Evolutionary conservation across 2,797 vertebrate species (phyloP).

Genomic region (Phaenicophaeus curvirostris): DNA sequence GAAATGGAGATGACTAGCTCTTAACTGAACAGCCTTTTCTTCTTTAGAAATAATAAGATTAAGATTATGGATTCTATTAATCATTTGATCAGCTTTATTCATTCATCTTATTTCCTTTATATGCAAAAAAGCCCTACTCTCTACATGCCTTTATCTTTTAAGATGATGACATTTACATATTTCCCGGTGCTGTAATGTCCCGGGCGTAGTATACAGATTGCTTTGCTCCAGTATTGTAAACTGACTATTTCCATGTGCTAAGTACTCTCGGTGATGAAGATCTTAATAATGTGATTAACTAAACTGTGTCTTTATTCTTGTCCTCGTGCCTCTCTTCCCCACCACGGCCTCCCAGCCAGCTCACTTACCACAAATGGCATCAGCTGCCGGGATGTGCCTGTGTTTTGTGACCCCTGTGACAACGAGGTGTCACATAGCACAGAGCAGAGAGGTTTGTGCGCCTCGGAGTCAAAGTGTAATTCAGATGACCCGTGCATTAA

Average conservation of each 20-base stretch:
- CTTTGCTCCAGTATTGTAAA: slow-evolving; percentile 24
- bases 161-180: slow-evolving; percentile 65
- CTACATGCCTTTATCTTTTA: slow-evolving; percentile 59
- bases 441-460: not conserved
- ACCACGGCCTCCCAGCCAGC: not conserved
- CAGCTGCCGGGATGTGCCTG: not conserved
- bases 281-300: slow-evolving; percentile 58
- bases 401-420: slow-evolving; percentile 34
- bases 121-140: slow-evolving; percentile 42
- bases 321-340: not conserved
- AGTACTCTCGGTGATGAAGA: slow-evolving; percentile 50
- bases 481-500: not conserved
- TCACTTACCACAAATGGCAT: slow-evolving; percentile 49
- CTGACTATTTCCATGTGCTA: slow-evolving; percentile 41
- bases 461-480: not conserved
- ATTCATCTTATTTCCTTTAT: slow-evolving; percentile 71
- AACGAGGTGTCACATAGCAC: slow-evolving; percentile 52
- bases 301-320: slow-evolving; percentile 18
- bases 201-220: slow-evolving; percentile 39
- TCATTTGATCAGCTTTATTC: slow-evolving; percentile 76
- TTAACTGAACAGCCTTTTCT: slow-evolving; percentile 71
- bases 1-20: slow-evolving; percentile 68
- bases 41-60: slow-evolving; percentile 75
- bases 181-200: not conserved
- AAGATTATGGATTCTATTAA: slow-evolving; percentile 72